Evolutionary conservation across 1,140 invertebrate genomes (phyloP), one percentile per base, ranked within the genome.

Genomic region (Pseudomyrmex dendroicus): DNA sequence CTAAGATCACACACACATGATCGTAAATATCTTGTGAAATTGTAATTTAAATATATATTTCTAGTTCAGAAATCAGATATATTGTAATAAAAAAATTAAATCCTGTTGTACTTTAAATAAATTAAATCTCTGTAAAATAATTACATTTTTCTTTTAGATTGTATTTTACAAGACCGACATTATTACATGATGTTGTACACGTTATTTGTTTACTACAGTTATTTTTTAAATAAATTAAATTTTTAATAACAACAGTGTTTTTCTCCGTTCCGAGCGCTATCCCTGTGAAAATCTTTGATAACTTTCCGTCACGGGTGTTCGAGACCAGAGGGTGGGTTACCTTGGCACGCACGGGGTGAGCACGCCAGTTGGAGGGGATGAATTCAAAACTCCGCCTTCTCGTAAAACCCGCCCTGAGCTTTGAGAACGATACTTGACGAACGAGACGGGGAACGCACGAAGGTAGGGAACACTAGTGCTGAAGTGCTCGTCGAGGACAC

Each of bases 401-500:
- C 66, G 77, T 72, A 89, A 91, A 92, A 91, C 90, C 73, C 92
- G 92, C 92, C 92, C 92, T 90, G 87, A 74, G 85, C 46, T 86
- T 93, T 90, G 89, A 94, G 92, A 35, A 35, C 35, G 90, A 91
- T 92, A 91, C 92, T 93, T 91, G 91, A 94, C 87, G 84, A 83
- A 66, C 86, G 86, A 91, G 92, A 89, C 90, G 35, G 35, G 35
- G 35, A 35, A 35, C 72, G 87, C 80, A 84, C 91, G 87, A 88
- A 91, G 91, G 89, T 90, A 93, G 91, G 89, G 90, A 92, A 93
- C 88, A 94, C 93, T 94, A 93, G 92, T 86, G 90, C 92, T 94
- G 92, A 94, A 94, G 93, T 94, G 93, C 83, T 94, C 93, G 93
- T 94, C 90, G 93, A 94, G 93, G 90, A 94, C 92, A 92, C 93